Percentiles rank a stretch among this genome's conserved stretches.
Conservation (phyloP, 2,113 vertebrate species). For the Vulpes ferrilata region DNA sequence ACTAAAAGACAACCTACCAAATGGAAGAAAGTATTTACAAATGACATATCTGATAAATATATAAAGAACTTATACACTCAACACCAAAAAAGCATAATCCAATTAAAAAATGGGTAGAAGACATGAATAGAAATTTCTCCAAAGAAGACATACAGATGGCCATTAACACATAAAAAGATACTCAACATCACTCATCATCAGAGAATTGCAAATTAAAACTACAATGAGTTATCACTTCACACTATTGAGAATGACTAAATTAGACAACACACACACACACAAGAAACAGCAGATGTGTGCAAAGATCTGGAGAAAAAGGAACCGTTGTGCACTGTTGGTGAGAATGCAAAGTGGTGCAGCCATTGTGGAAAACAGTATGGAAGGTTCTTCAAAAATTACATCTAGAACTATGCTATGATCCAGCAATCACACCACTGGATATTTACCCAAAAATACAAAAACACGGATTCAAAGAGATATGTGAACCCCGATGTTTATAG, state of each 20-base stretch:
- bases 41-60: background rate
- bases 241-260: too few species aligned
- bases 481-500: background rate
- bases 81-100: background rate
- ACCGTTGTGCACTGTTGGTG: background rate
- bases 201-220: too few species aligned
- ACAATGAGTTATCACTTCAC: too few species aligned
- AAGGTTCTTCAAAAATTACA: background rate
- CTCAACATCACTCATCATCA: too few species aligned
- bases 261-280: too few species aligned
- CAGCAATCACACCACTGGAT: background rate
- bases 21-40: background rate
- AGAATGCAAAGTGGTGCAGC: background rate
- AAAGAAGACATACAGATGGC: background rate
- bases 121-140: background rate
- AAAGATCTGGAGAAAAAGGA: too few species aligned
- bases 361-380: background rate
- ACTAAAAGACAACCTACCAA: background rate
- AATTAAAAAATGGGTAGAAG: background rate
- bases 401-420: background rate
- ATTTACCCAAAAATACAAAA: background rate
- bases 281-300: too few species aligned
- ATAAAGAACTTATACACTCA: background rate
- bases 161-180: background rate
- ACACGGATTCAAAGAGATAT: background rate